Evolutionary conservation across 1,140 invertebrate genomes (phyloP), one percentile per base, ranked within the genome.

Genomic region (Drosophila pruinosa): DNA sequence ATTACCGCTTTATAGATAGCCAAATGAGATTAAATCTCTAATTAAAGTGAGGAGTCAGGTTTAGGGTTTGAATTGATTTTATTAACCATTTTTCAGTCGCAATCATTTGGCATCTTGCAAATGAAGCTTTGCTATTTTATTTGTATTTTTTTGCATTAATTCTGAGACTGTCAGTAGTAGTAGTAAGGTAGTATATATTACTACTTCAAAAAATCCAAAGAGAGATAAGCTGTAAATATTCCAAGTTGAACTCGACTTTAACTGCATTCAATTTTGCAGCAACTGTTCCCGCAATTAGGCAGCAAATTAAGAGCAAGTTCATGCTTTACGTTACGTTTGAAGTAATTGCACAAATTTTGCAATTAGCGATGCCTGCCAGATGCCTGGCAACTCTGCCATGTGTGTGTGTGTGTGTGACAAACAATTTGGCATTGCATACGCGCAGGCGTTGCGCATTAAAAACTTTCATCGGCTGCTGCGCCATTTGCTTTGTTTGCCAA

Each of bases 391-490:
- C 67, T 28, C 67, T 70, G 50, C 17, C 43, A 34, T 47, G 1
- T 47, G 21, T 47, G 2, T 24, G 36, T 62, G 22, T 28, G 19
- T 57, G 41, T 36, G 50, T 43, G 52, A 62, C 57, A 62, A 53
- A 53, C 38, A 69, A 62, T 57, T 47, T 57, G 41, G 28, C 58
- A 61, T 50, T 38, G 21, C 56, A 68, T 45, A 50, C 36, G 64
- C 56, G 64, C 64, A 68, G 57, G 64, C 64, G 65, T 69, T 63
- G 58, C 39, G 48, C 67, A 70, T 70, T 70, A 56, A 70, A 63
- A 70, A 70, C 15, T 47, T 70, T 70, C 19, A 14, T 43, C 31
- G 15, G 7, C 53, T 58, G 8, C 28, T 64, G 67, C 67, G 41
- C 59, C 41, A 70, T 38, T 70, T 22, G 41, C 50, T 70, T 12